phyloP scores from a whole-genome alignment of 2,797 vertebrate species.

The Pangasius larnaudii region DNA sequence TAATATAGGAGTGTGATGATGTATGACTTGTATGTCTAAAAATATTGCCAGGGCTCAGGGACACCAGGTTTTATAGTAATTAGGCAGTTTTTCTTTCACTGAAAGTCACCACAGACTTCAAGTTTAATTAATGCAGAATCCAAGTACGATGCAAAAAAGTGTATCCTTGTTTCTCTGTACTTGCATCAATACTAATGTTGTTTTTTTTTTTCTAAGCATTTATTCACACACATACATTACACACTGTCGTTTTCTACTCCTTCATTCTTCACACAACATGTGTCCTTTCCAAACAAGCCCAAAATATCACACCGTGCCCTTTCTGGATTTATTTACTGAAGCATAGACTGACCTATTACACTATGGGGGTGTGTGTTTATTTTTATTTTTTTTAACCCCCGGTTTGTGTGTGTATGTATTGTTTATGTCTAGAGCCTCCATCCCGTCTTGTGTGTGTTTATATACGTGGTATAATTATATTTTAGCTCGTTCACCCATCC shows the following conservation, averaged over 20 bases:
- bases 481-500: neutral
- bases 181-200: neutral
- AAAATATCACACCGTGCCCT: slow-evolving; percentile 28
- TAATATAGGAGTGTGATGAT: neutral
- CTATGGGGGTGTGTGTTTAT: neutral
- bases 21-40: neutral
- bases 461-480: slow-evolving; percentile 42
- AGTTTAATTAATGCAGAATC: neutral
- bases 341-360: slow-evolving; percentile 4
- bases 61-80: neutral
- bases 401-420: neutral
- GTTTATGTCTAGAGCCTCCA: neutral
- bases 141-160: neutral
- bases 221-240: neutral
- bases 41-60: neutral
- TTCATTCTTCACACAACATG: neutral
- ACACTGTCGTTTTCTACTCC: neutral
- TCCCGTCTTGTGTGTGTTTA: slow-evolving; percentile 30
- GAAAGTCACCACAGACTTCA: neutral
- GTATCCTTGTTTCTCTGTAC: neutral
- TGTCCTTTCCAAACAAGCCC: slow-evolving; percentile 13
- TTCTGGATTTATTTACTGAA: slow-evolving; percentile 16
- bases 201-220: neutral
- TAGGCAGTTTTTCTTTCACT: neutral
- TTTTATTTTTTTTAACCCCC: neutral